These are phyloP conservation scores for Pangasianodon gigas DNA, from an alignment of 2,113 vertebrate species.

Conservation along the genomic window DNA sequence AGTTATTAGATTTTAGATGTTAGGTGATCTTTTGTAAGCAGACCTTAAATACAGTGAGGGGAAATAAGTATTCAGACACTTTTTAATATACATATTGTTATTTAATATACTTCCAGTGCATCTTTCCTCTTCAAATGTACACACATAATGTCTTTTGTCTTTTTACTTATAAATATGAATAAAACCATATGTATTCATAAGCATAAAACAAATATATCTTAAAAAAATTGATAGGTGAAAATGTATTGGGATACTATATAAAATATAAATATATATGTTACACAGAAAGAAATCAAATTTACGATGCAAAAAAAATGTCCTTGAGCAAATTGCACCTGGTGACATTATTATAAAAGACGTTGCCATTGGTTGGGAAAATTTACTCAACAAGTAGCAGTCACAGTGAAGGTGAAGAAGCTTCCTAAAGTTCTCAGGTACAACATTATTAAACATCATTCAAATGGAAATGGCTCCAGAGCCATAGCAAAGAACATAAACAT, in stretches of 20 bases:
- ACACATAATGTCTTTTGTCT: not conserved
- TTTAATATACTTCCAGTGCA: not conserved
- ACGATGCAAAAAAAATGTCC: not conserved
- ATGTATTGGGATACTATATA: no score
- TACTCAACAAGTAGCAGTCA: not conserved
- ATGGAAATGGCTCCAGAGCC: no score
- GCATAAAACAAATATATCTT: not conserved
- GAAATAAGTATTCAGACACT: not conserved
- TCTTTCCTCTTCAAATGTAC: not conserved
- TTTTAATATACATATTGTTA: not conserved
- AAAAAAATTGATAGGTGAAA: not conserved
- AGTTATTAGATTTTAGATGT: not conserved
- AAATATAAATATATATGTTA: not conserved
- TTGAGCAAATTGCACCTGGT: not conserved
- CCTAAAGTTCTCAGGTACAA: no score
- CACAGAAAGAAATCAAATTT: not conserved
- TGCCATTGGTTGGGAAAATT: no score
- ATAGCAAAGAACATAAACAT: no score
- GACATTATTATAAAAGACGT: no score
- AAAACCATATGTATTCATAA: not conserved
- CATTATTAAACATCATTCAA: no score
- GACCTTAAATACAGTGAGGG: not conserved
- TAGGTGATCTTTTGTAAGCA: not conserved
- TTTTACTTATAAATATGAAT: not conserved
- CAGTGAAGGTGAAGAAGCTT: no score